Conservation (phyloP, 92 coral and sea anemone genomes). For the Anthopleura xanthogrammica region DNA sequence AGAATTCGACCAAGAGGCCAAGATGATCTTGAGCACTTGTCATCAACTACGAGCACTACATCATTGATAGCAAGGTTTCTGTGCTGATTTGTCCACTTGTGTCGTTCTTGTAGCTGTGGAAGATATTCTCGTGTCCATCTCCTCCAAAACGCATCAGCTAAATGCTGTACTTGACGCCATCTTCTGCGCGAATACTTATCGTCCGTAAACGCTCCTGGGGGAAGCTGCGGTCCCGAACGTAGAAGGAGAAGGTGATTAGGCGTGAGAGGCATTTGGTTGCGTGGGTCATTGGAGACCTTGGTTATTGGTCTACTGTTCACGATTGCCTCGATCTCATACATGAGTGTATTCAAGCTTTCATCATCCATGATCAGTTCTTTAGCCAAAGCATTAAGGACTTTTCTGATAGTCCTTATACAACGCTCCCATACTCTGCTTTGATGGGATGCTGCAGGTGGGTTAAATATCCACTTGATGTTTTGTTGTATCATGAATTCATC, state of each 20-base stretch:
- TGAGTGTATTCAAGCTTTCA: slow-evolving; percentile 10
- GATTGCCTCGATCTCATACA: slow-evolving; percentile 20
- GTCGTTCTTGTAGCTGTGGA: slow-evolving; percentile 10
- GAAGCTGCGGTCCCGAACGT: neutral
- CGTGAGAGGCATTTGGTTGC: neutral
- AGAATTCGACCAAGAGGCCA: neutral
- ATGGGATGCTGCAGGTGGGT: slow-evolving; percentile 11
- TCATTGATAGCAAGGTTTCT: neutral
- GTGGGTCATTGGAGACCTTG: slow-evolving; percentile 14
- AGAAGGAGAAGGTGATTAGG: slow-evolving; percentile 10
- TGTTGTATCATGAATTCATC: slow-evolving; percentile 11
- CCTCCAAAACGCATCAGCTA: too few relatives aligned
- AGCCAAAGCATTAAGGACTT: neutral
- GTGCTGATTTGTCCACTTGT: slow-evolving; percentile 2
- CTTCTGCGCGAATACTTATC: slow-evolving; percentile 10
- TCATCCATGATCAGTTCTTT: slow-evolving; percentile 14
- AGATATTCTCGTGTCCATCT: too few relatives aligned
- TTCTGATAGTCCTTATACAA: slow-evolving; percentile 11
- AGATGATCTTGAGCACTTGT: slow-evolving; percentile 12
- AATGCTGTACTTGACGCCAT: too few relatives aligned
- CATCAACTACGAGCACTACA: slow-evolving; percentile 7
- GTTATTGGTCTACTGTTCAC: slow-evolving; percentile 17
- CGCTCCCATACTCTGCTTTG: slow-evolving; percentile 27
- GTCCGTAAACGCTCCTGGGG: neutral
- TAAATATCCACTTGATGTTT: slow-evolving; percentile 15